Conservation (phyloP, 2,797 vertebrate species). For the Lithobates pipiens region DNA sequence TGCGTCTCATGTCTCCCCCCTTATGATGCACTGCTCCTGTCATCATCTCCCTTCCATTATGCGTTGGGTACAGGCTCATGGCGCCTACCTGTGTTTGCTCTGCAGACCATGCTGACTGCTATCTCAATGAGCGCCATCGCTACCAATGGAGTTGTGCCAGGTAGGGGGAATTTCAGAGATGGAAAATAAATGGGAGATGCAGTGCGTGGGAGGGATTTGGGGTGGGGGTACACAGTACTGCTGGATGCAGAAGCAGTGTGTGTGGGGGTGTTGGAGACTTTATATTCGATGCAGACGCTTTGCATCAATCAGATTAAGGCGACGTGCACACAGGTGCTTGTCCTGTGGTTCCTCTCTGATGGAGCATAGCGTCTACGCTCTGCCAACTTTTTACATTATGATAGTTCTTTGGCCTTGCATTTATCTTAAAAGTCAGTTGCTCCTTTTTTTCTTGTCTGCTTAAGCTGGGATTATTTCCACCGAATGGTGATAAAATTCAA, state of each 20-base stretch:
- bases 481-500: not conserved
- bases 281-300: not conserved
- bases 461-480: not conserved
- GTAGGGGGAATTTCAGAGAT: constrained; percentile 74
- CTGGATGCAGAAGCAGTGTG: constrained; percentile 64
- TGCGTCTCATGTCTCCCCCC: constrained; percentile 59
- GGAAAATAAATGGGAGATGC: constrained; percentile 16
- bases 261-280: constrained; percentile 50
- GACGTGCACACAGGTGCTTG: not conserved
- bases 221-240: constrained; percentile 64
- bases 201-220: constrained; percentile 58
- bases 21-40: constrained; percentile 60
- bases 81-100: constrained; percentile 63
- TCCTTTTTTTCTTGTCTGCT: not conserved
- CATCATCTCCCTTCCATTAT: constrained; percentile 60
- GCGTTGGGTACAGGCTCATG: constrained; percentile 58
- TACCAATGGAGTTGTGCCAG: constrained; percentile 98
- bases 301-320: constrained; percentile 17
- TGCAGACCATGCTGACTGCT: constrained; percentile 98
- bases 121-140: constrained; percentile 99
- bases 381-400: not conserved
- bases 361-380: not conserved
- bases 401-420: not conserved
- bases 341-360: constrained; percentile 4
- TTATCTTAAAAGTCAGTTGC: not conserved